Base-by-base conservation (phyloP, 1,140 invertebrate genomes). In the Drosophila ohnishii region DNA sequence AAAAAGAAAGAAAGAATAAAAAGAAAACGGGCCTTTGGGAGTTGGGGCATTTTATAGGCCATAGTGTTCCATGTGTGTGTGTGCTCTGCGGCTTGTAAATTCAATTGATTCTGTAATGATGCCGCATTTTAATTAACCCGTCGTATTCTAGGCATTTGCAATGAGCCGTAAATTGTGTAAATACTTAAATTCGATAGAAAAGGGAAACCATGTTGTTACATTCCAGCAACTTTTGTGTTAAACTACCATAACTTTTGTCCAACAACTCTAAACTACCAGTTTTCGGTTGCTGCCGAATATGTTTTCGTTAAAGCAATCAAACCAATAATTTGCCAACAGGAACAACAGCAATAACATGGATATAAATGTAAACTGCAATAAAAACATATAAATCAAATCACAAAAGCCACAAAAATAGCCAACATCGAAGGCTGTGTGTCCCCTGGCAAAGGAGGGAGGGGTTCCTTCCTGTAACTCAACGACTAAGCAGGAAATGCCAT, bases 401-500 rank as follows among this genome's bases (percentile, higher is more conserved):
- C 30, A 87, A 45, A 64, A 57, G 50, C 78, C 64, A 71, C 83
- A 81, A 64, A 84, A 85, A 63, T 65, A 65, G 67, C 35, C 59
- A 59, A 75, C 37, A 28, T 35, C 32, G 51, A 22, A 30, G 47
- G 50, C 34, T 28, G 8, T 16, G 44, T 25, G 30, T 19, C 9
- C 44, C 19, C 19, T 13, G 14, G 16, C 30, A 28, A 53, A 25
- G 25, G 3, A 1, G 25, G 61, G 64, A 56, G 65, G 61, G 47
- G 48, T 53, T 73, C 53, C 53, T 80, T 62, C 51, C 39, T 66
- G 74, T 70, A 74, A 62, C 47, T 78, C 58, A 64, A 57, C 64
- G 62, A 69, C 78, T 87, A 81, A 86, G 83, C 82, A 86, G 83
- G 83, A 86, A 86, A 76, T 71, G 79, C 79, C 73, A 87, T 83